A percentile compares a stretch with the other conserved stretches of the same genome.
Conservation (phyloP, 1,140 invertebrate genomes). For the Drosophila pruinosa region DNA sequence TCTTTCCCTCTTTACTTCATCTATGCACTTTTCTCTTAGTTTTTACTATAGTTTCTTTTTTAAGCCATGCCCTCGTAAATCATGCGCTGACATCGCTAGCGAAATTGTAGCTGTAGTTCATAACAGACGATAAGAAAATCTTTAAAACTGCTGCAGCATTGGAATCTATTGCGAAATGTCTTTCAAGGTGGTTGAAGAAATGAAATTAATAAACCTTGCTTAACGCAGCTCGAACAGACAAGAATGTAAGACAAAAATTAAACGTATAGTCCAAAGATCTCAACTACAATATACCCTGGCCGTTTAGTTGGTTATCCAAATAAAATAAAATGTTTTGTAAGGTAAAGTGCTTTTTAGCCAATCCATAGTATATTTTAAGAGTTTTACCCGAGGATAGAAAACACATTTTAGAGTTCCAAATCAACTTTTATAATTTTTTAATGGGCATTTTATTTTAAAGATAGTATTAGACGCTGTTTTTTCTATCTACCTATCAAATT, state of each 20-base stretch:
- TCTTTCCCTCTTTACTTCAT: neutral
- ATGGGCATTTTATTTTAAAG: too few species aligned
- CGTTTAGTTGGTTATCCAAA: too few species aligned
- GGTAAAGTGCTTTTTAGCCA: too few species aligned
- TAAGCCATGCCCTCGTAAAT: constrained; percentile 72
- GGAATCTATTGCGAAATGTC: constrained; percentile 16
- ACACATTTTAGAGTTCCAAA: too few species aligned
- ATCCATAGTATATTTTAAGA: too few species aligned
- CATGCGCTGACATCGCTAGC: constrained; percentile 74
- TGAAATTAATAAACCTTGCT: constrained; percentile 65
- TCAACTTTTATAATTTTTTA: too few species aligned
- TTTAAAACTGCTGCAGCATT: constrained; percentile 14
- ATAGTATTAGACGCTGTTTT: too few species aligned
- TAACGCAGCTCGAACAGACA: constrained; percentile 11
- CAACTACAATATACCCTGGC: too few species aligned
- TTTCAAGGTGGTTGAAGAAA: constrained; percentile 15
- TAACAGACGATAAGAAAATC: constrained; percentile 63
- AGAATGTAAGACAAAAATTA: neutral
- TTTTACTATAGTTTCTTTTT: constrained; percentile 77
- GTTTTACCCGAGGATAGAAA: too few species aligned
- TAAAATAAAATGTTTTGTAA: too few species aligned
- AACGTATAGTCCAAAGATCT: neutral
- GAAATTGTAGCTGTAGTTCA: constrained; percentile 74
- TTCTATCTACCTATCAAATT: too few species aligned
- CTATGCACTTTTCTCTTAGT: constrained; percentile 10